Percentiles rank a stretch among this genome's conserved stretches.
phyloP scores from a whole-genome alignment of 1,140 invertebrate genomes.

The Drosophila nebulosa region DNA sequence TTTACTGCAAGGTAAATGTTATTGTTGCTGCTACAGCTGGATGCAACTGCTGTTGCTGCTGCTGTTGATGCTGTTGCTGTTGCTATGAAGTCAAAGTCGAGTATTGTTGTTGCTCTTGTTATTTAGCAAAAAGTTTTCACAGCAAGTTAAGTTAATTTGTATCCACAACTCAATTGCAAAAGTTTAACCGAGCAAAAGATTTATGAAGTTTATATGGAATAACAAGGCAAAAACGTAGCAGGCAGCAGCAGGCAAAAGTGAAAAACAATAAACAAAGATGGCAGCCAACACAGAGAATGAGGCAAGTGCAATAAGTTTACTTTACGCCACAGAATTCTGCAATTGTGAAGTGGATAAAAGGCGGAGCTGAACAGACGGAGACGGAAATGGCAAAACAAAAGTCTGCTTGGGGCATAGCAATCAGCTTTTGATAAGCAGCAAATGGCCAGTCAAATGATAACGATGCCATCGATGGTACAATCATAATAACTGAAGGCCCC shows the following conservation, averaged over 20 bases:
- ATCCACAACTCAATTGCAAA: conserved; percentile 77
- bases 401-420: conserved; percentile 65
- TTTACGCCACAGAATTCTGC: conserved; percentile 5
- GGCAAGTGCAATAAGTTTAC: conserved; percentile 50
- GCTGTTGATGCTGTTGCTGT: conserved; percentile 31
- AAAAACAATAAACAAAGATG: conserved; percentile 62
- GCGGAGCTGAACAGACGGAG: conserved; percentile 1
- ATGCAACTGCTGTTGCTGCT: conserved; percentile 25
- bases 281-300: conserved; percentile 12
- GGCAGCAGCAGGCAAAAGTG: conserved; percentile 31
- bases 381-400: conserved; percentile 16
- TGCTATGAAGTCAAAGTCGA: conserved; percentile 10
- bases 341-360: no score
- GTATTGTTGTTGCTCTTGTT: conserved; percentile 52
- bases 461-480: conserved; percentile 39
- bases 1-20: conserved; percentile 62
- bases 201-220: conserved; percentile 78
- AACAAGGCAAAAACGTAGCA: conserved; percentile 50
- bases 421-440: conserved; percentile 77
- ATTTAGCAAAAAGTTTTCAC: conserved; percentile 61
- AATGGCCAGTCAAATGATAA: conserved; percentile 78
- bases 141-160: conserved; percentile 76
- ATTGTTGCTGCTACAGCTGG: conserved; percentile 60
- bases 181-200: conserved; percentile 77
- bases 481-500: conserved; percentile 1